These are phyloP conservation scores for Acestrorhynchus altus DNA, from an alignment of 2,797 vertebrate genomes.

Conservation along the genomic window DNA sequence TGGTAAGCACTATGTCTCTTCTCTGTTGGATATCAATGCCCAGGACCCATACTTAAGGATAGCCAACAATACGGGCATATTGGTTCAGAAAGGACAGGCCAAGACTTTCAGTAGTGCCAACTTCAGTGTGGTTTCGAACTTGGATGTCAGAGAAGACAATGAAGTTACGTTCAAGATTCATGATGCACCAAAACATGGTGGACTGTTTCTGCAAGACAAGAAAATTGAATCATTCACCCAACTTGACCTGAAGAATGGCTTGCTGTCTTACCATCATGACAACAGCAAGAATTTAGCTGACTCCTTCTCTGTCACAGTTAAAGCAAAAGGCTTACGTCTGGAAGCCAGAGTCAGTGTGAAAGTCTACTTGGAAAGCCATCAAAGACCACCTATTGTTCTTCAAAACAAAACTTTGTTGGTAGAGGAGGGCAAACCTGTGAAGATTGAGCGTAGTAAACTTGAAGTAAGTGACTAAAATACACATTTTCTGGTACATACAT, in stretches of 20 bases:
- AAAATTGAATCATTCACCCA: slow-evolving; percentile 79
- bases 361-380: slow-evolving; percentile 86
- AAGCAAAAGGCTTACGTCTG: slow-evolving; percentile 73
- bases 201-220: slow-evolving; percentile 72
- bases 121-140: slow-evolving; percentile 86
- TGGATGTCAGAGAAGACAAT: slow-evolving; percentile 82
- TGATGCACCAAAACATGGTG: slow-evolving; percentile 79
- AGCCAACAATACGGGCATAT: slow-evolving; percentile 84
- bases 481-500: too few relatives aligned
- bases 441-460: slow-evolving; percentile 81
- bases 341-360: slow-evolving; percentile 74
- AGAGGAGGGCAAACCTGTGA: slow-evolving; percentile 88
- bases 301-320: slow-evolving; percentile 80
- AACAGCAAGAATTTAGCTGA: slow-evolving; percentile 81
- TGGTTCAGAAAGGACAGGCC: slow-evolving; percentile 85
- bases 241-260: slow-evolving; percentile 77
- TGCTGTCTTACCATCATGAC: slow-evolving; percentile 81
- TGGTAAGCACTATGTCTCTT: slow-evolving; percentile 85
- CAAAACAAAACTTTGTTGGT: slow-evolving; percentile 80
- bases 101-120: slow-evolving; percentile 77
- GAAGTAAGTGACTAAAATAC: slow-evolving; percentile 75
- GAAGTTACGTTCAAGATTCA: slow-evolving; percentile 79
- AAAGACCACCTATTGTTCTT: slow-evolving; percentile 76
- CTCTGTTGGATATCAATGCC: slow-evolving; percentile 85
- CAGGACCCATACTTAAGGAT: slow-evolving; percentile 83